These are phyloP conservation scores for Lutjanus argentimaculatus DNA, from an alignment of 2,797 vertebrate species.

Conservation along the genomic window DNA sequence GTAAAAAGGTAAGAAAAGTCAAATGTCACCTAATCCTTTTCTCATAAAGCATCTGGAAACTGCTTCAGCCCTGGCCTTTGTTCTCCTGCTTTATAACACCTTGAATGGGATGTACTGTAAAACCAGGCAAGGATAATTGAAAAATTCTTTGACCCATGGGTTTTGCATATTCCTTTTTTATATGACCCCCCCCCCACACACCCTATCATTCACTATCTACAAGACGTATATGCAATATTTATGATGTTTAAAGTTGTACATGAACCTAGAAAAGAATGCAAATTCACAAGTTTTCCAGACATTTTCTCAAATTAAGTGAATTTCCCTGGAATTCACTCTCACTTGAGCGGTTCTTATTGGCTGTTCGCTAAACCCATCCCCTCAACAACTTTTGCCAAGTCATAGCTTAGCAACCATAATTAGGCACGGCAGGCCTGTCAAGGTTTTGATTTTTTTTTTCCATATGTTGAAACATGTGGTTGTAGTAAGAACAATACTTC, in stretches of 20 bases:
- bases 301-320: background rate
- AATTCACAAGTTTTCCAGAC: conserved; percentile 4
- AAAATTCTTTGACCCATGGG: conserved; percentile 15
- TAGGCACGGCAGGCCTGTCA: background rate
- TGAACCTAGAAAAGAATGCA: conserved; percentile 16
- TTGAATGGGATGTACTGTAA: conserved; percentile 25
- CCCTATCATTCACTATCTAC: background rate
- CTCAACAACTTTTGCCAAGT: background rate
- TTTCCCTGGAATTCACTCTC: background rate
- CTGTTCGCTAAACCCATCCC: conserved; percentile 43
- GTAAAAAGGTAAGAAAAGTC: conserved; percentile 35
- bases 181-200: background rate
- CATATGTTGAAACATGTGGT: background rate
- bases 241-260: conserved; percentile 5
- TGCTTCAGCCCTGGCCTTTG: conserved; percentile 25
- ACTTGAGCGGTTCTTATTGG: background rate
- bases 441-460: background rate
- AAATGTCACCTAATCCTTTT: conserved; percentile 58
- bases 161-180: conserved; percentile 9
- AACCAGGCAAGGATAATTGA: conserved; percentile 44
- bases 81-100: conserved; percentile 36
- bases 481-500: background rate
- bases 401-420: background rate
- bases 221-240: conserved; percentile 5
- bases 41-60: conserved; percentile 45